Conservation (phyloP, 2,113 vertebrate genomes). For the Ascaphus truei region DNA sequence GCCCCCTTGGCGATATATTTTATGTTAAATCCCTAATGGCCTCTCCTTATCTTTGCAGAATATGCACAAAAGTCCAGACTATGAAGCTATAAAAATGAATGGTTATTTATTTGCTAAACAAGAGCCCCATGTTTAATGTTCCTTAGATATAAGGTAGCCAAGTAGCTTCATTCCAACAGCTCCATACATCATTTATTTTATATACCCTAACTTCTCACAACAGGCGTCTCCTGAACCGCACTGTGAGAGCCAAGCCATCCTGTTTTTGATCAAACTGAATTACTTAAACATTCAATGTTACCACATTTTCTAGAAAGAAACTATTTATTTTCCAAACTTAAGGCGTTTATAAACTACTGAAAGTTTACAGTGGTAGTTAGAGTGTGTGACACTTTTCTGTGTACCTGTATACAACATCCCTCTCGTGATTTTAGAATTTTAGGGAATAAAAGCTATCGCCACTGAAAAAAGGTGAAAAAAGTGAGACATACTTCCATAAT, state of each 20-base stretch:
- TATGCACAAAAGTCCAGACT: slow-evolving; percentile 95
- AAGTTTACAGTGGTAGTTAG: not conserved
- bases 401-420: no score
- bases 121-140: slow-evolving; percentile 99
- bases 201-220: slow-evolving; percentile 96
- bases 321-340: slow-evolving; percentile 53
- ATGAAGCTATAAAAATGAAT: slow-evolving; percentile 94
- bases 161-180: slow-evolving; percentile 90
- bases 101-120: slow-evolving; percentile 99
- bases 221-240: slow-evolving; percentile 71
- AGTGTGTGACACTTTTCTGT: not conserved
- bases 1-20: slow-evolving; percentile 99
- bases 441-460: no score
- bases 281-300: slow-evolving; percentile 67
- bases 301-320: slow-evolving; percentile 64
- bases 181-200: slow-evolving; percentile 99
- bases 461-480: no score
- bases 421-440: no score
- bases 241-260: slow-evolving; percentile 67
- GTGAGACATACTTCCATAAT: no score
- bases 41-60: slow-evolving; percentile 92
- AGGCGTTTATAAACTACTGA: slow-evolving; percentile 34
- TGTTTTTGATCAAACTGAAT: slow-evolving; percentile 54
- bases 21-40: slow-evolving; percentile 99
- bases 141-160: slow-evolving; percentile 98